phyloP scores from a whole-genome alignment of 2,113 vertebrate genomes.

The Papio anubis region DNA sequence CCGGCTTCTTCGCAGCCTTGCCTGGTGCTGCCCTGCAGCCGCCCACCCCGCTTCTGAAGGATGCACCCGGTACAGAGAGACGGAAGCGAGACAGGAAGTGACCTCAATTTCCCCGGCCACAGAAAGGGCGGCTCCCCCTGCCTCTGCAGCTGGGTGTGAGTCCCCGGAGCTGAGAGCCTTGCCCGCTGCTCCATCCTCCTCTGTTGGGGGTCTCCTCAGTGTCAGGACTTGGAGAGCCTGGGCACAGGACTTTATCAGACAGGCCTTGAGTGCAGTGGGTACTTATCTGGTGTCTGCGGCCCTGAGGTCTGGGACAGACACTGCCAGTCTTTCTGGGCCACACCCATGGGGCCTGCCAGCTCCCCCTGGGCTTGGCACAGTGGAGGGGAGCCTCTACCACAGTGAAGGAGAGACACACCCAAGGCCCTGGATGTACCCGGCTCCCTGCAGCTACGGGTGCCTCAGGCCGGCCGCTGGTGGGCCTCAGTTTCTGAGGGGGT shows the following conservation, averaged over 20 bases:
- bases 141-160: background rate
- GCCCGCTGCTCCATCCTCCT: background rate
- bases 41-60: background rate
- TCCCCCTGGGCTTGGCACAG: background rate
- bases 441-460: background rate
- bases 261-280: too few relatives aligned
- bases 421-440: background rate
- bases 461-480: background rate
- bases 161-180: background rate
- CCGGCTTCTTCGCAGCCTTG: rapidly evolving
- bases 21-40: background rate
- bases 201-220: background rate
- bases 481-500: background rate
- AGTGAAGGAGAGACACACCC: background rate
- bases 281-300: background rate
- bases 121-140: background rate
- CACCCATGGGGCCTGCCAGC: background rate
- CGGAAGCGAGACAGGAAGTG: slow-evolving; percentile 27
- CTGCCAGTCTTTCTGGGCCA: too few relatives aligned
- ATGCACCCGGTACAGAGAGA: rapidly evolving
- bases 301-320: background rate
- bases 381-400: background rate
- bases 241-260: background rate
- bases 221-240: background rate
- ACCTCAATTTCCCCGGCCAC: background rate